Conservation (phyloP, 2,797 vertebrate species). For the Rhynchotus rufescens region DNA sequence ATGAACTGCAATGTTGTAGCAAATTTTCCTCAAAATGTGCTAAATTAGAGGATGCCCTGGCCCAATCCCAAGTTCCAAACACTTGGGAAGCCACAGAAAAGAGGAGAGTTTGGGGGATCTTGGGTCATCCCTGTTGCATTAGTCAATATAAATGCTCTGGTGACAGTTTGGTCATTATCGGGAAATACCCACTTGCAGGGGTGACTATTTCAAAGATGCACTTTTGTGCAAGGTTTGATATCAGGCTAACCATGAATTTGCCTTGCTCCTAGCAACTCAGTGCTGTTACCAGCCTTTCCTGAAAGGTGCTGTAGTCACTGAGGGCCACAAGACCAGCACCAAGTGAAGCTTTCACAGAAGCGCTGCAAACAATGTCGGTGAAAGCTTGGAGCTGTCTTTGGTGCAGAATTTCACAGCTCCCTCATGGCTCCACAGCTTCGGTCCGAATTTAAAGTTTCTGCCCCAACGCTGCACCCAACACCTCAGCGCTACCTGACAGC, state of each 20-base stretch:
- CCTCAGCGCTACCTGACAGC: too few species aligned
- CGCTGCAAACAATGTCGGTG: accelerated
- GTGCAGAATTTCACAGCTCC: accelerated
- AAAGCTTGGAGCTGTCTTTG: not conserved
- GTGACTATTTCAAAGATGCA: accelerated
- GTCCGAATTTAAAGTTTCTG: accelerated
- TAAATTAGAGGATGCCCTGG: not conserved
- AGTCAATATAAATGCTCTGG: accelerated
- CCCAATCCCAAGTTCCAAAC: not conserved
- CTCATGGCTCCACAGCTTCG: not conserved
- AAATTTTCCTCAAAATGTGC: not conserved
- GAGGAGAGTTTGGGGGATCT: too few species aligned
- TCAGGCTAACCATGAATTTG: accelerated
- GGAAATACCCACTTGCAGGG: accelerated
- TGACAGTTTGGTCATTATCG: accelerated
- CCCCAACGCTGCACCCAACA: accelerated
- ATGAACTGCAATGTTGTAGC: not conserved
- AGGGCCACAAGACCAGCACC: not conserved
- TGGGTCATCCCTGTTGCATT: accelerated
- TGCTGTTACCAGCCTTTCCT: accelerated
- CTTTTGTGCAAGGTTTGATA: accelerated
- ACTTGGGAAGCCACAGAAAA: not conserved
- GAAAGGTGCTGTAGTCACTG: accelerated
- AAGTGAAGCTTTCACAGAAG: accelerated
- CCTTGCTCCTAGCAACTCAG: not conserved